These are phyloP conservation scores for Manis javanica DNA, from an alignment of 2,797 vertebrate genomes.

Conservation along the genomic window DNA sequence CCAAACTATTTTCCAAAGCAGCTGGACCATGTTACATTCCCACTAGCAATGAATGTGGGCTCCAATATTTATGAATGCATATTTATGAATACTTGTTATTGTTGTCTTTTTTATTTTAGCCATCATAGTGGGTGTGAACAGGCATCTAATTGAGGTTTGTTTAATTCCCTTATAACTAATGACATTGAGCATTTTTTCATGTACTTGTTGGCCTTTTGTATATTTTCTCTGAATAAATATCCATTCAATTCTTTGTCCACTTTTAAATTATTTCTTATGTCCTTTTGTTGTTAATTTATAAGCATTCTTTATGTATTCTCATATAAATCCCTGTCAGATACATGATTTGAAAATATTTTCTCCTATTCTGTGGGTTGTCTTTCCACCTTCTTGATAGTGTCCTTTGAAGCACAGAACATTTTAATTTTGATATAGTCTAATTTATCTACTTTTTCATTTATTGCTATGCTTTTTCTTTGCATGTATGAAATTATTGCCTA, in stretches of 20 bases:
- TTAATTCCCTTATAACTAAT: conserved; percentile 5
- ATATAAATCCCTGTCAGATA: background rate
- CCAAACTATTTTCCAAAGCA: conserved; percentile 57
- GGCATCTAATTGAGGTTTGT: background rate
- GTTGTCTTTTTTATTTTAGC: background rate
- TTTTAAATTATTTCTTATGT: background rate
- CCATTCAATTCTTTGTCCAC: background rate
- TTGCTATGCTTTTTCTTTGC: background rate
- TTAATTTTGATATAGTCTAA: background rate
- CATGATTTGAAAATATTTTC: background rate
- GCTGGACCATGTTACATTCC: conserved; percentile 13
- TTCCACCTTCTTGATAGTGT: background rate
- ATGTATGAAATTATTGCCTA: conserved; percentile 11
- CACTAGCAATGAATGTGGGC: background rate
- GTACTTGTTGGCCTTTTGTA: background rate
- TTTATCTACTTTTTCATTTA: background rate
- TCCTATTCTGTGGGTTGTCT: background rate
- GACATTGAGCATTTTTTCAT: background rate
- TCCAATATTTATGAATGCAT: background rate
- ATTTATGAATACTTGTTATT: background rate
- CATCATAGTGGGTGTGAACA: background rate
- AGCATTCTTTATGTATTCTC: background rate
- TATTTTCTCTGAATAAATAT: background rate
- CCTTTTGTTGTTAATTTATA: background rate
- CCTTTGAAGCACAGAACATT: background rate